These are phyloP conservation scores for Hoplostethus mediterraneus DNA, from an alignment of 2,797 vertebrate genomes.

Conservation along the genomic window DNA sequence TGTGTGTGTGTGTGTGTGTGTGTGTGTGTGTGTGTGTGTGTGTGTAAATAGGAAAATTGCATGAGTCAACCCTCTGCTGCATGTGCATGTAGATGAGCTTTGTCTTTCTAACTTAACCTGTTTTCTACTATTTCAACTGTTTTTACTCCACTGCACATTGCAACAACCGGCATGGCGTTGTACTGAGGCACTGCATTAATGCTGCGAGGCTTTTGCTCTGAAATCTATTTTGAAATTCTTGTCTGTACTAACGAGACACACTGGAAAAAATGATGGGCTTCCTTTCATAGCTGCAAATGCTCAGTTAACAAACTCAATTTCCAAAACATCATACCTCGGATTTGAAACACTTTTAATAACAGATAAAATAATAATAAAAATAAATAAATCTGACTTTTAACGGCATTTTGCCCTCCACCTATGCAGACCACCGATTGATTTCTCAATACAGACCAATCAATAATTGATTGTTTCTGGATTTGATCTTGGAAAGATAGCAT, in stretches of 20 bases:
- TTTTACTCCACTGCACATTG: too few relatives aligned
- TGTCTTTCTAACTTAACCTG: not conserved
- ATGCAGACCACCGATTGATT: constrained; percentile 18
- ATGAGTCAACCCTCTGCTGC: not conserved
- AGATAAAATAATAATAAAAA: too few relatives aligned
- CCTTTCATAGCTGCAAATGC: constrained; percentile 1
- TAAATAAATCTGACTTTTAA: constrained; percentile 10
- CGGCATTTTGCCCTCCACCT: constrained; percentile 12
- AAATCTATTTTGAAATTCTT: not conserved
- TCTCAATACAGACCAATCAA: constrained; percentile 46
- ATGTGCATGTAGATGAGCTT: constrained; percentile 7
- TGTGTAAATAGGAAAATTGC: constrained; percentile 5
- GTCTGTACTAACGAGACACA: constrained; percentile 13
- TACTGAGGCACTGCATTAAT: too few relatives aligned
- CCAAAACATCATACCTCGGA: not conserved
- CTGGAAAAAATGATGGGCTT: constrained; percentile 9
- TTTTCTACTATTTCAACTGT: too few relatives aligned
- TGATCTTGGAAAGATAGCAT: constrained; percentile 64
- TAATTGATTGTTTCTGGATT: constrained; percentile 69
- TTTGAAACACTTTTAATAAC: not conserved
- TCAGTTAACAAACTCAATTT: not conserved
- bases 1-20: constrained; percentile 39
- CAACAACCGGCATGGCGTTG: too few relatives aligned
- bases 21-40: constrained; percentile 41
- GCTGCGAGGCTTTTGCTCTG: constrained; percentile 3